A percentile compares a stretch with the other conserved stretches of the same genome.
Conservation (phyloP, 1,140 invertebrate genomes). For the Oncopeltus fasciatus region DNA sequence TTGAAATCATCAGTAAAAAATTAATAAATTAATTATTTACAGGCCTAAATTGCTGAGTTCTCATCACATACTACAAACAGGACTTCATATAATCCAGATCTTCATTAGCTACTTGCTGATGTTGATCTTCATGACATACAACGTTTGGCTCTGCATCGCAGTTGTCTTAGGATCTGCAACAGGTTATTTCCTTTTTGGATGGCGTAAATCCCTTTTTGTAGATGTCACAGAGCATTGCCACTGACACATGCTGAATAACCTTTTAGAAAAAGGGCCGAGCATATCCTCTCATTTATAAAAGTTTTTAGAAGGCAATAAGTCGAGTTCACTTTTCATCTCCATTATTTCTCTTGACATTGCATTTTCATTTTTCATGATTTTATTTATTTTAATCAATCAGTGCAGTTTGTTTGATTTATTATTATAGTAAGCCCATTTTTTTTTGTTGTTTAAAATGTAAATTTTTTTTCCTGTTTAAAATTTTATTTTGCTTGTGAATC, state of each 20-base stretch:
- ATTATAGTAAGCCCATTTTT: not conserved
- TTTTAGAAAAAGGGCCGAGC: not conserved
- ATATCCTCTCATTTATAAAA: not conserved
- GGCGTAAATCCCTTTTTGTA: constrained; percentile 77
- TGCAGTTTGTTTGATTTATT: not conserved
- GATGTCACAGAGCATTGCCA: constrained; percentile 93
- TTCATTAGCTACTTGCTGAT: constrained; percentile 85
- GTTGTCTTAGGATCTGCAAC: constrained; percentile 77
- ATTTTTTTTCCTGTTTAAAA: not conserved
- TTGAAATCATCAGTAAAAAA: not conserved
- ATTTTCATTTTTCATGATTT: no score
- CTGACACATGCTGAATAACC: constrained; percentile 32
- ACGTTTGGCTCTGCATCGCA: constrained; percentile 81
- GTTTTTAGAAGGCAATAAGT: not conserved
- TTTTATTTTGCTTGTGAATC: not conserved
- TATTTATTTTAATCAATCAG: not conserved
- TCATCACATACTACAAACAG: constrained; percentile 72
- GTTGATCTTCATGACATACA: constrained; percentile 98
- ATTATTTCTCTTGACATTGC: no score
- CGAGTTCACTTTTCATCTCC: no score
- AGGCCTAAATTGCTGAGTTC: constrained; percentile 64
- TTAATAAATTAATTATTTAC: constrained; percentile 30
- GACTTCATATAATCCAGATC: constrained; percentile 79
- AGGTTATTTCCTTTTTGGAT: constrained; percentile 89
- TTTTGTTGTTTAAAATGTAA: not conserved